Percentiles rank a stretch among this genome's conserved stretches.
Evolutionary conservation across 2,797 vertebrate species (phyloP).

Genomic region (Gymnopithys bicolor): DNA sequence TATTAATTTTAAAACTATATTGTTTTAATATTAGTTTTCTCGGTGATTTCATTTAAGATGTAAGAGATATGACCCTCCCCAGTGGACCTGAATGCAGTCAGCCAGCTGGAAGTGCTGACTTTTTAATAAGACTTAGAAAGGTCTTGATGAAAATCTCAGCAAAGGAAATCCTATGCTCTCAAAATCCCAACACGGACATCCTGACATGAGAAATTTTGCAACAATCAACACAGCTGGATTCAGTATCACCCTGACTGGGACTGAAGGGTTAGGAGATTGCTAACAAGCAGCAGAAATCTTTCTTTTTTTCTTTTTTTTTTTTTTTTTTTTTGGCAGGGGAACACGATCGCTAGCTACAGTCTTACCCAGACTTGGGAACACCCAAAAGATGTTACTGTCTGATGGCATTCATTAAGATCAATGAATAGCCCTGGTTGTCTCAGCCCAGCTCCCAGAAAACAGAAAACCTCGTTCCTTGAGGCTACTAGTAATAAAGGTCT

Average conservation of each 20-base stretch:
- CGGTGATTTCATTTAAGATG: constrained; percentile 2
- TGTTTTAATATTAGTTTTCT: constrained; percentile 33
- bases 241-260: background rate
- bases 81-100: background rate
- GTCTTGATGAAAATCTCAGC: constrained; percentile 39
- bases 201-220: background rate
- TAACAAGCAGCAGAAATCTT: background rate
- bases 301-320: background rate
- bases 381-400: background rate
- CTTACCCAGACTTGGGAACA: background rate
- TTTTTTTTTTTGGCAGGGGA: background rate
- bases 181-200: constrained; percentile 6
- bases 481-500: background rate
- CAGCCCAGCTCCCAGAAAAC: background rate
- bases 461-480: background rate
- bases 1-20: background rate
- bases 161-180: background rate
- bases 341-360: background rate
- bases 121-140: background rate
- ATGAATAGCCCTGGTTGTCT: background rate
- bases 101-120: constrained; percentile 2
- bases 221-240: background rate
- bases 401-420: background rate
- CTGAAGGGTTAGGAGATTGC: background rate
- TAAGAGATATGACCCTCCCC: background rate